Evolutionary conservation across 2,113 vertebrate species (phyloP), one percentile per base, ranked within the genome.

Genomic region (Podocnemis expansa): DNA sequence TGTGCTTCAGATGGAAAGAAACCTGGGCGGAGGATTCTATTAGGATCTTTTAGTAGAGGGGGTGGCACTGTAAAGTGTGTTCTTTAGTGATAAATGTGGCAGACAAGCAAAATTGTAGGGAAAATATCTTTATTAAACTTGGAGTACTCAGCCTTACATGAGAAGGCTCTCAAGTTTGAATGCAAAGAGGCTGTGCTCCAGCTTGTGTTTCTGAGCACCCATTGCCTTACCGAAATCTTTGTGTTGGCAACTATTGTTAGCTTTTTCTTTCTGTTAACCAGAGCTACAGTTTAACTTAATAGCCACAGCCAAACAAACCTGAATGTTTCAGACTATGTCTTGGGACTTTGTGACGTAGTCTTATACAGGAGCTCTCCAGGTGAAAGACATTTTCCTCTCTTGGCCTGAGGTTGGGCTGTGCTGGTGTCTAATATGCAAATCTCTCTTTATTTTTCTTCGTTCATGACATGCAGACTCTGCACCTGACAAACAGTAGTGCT

Each of bases 21-120:
- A 10, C n/a, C 60, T 54, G 51, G 22, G 11, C 29, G 56, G 6
- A 76, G 70, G 47, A 8, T 0, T 82, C 19, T 16, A 4, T 70
- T 0, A 0, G 21, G 27, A 82, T 85, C 92, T 76, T 63, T 51
- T 41, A 84, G 54, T 22, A 10, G 2, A 0, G 0, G 12, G 5
- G 4, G 3, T 2, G 38, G 10, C 67, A 87, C 49, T 84, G 49
- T 82, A 84, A 80, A 10, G 5, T 2, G 27, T 63, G 2, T 27
- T 55, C 38, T 9, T 25, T 1, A 34, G n/a, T 10, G 63, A 9
- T 38, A 22, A 51, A 2, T 49, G 9, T 1, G 2, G 41, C 89
- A 22, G 19, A 41, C 6, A 29, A 9, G 43, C 8, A 52, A 55
- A 27, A 31, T 78, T 5, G 27, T 41, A 25, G 6, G 9, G 60